Evolutionary conservation across 2,113 vertebrate species (phyloP), one percentile per base, ranked within the genome.

Genomic region (Sakesphorus luctuosus): DNA sequence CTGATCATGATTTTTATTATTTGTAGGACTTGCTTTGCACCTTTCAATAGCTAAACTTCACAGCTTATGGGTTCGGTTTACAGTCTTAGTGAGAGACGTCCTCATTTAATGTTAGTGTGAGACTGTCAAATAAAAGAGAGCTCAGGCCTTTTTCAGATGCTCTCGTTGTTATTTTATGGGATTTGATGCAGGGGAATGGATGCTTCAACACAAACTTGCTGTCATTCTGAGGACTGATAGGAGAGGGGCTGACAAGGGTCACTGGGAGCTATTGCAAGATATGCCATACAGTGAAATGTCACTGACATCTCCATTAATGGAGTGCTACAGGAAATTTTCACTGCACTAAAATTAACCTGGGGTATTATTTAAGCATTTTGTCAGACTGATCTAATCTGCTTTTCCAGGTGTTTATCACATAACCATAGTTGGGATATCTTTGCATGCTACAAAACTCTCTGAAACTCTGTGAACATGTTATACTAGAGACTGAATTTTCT

Each of bases 61-160:
- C 58, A 84, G 43, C n/a, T n/a, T 61, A 56, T 38, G 77, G 36
- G 29, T 84, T 97, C 83, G 50, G 89, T 93, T 97, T 90, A 90
- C 85, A 90, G 79, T 71, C 75, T 82, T 61, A 94, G 67, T 0
- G 0, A 87, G 72, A 95, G 47, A 72, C 87, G 67, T 65, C 68
- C 55, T 96, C 44, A 33, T 59, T 59, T 83, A 87, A 62, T 18
- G 18, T 72, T 90, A 93, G 78, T 11, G 55, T 28, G 19, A 59
- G 29, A 35, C 65, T 81, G 52, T 68, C 19, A 76, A 87, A 67
- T 89, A 44, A 89, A 63, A 89, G 79, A 72, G 65, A 43, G 4
- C 36, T 84, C 36, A 18, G 7, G 49, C 28, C 31, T 67, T 84
- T 87, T 55, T 53, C 58, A 82, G 29, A 56, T 77, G 63, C 68